Evolutionary conservation across 2,797 vertebrate species (phyloP).

Genomic region (Pterois miles): DNA sequence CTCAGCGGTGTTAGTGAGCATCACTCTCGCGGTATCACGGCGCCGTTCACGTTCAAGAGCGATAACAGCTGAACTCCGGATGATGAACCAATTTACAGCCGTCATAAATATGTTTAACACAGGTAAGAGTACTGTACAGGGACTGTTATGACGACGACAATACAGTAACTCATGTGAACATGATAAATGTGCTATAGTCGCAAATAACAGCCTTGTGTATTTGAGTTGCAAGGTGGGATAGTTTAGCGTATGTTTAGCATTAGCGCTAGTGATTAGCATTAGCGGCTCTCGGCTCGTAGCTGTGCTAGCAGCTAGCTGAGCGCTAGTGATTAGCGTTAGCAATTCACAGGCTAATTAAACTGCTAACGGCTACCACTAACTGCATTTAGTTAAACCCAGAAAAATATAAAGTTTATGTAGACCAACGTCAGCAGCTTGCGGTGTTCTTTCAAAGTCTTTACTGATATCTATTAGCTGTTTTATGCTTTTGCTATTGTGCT

Average conservation of each 20-base stretch:
- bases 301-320: too few relatives aligned
- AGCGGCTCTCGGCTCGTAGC: too few relatives aligned
- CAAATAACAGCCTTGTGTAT: not conserved
- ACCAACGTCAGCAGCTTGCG: not conserved
- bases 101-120: not conserved
- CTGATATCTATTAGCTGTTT: too few relatives aligned
- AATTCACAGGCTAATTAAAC: not conserved
- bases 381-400: not conserved
- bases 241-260: not conserved
- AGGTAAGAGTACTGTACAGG: not conserved
- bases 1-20: not conserved
- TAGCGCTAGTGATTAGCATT: not conserved
- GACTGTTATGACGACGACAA: not conserved
- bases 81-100: not conserved
- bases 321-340: too few relatives aligned
- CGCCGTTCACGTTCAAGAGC: not conserved
- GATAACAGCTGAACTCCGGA: not conserved
- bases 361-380: not conserved
- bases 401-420: not conserved
- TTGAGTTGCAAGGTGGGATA: not conserved
- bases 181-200: not conserved
- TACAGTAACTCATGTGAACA: not conserved
- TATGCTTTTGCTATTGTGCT: not conserved
- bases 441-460: not conserved
- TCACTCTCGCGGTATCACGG: not conserved